Percentiles rank a stretch among this genome's conserved stretches.
Conservation (phyloP, 2,797 vertebrate genomes). For the Picus viridis region DNA sequence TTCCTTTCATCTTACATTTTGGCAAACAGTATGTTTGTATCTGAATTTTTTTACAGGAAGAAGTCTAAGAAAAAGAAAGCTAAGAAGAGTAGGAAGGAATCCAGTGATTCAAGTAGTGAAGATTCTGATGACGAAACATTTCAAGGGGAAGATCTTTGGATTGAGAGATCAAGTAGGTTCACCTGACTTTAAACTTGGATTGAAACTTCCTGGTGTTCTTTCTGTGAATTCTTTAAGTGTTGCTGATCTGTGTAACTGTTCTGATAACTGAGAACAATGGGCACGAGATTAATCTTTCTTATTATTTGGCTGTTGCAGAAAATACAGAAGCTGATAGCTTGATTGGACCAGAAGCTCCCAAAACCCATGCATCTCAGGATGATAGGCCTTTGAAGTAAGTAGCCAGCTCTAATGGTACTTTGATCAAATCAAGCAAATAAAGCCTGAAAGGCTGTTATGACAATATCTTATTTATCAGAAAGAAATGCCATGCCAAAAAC, state of each 20-base stretch:
- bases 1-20: not conserved
- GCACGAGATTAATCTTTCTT: not conserved
- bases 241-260: not conserved
- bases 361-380: constrained; percentile 90
- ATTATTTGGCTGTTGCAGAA: constrained; percentile 59
- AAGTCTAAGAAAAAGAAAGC: constrained; percentile 94
- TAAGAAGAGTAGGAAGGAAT: constrained; percentile 88
- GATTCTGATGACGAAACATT: constrained; percentile 86
- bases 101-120: constrained; percentile 88
- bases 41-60: constrained; percentile 79
- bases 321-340: constrained; percentile 83
- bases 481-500: not conserved
- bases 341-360: constrained; percentile 94
- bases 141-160: constrained; percentile 87
- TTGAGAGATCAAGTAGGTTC: constrained; percentile 88
- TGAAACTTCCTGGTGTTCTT: not conserved
- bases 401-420: not conserved
- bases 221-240: not conserved
- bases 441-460: not conserved
- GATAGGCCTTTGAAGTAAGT: constrained; percentile 95
- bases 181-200: not conserved
- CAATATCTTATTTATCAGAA: not conserved
- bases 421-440: not conserved
- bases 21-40: not conserved
- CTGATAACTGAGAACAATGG: not conserved